Percentiles rank a stretch among this genome's conserved stretches.
Conservation (phyloP, 1,140 invertebrate genomes). For the Heterodera carotae region DNA sequence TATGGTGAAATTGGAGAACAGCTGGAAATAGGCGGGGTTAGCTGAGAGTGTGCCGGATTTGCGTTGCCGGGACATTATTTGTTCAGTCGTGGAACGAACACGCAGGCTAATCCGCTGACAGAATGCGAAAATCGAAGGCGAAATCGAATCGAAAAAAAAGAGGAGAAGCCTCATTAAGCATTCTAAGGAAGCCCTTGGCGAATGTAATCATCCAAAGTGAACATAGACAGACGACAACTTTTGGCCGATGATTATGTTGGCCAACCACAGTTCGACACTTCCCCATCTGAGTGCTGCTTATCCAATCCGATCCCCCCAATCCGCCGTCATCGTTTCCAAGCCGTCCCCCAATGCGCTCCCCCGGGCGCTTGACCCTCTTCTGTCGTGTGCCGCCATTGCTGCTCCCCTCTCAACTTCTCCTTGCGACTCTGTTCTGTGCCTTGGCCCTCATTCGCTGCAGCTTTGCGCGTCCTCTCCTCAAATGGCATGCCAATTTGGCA, state of each 20-base stretch:
- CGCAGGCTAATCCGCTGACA: background rate
- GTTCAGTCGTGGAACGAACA: background rate
- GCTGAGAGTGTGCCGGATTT: background rate
- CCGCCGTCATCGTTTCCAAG: background rate
- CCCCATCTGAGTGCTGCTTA: background rate
- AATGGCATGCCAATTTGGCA: background rate
- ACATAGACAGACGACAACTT: background rate
- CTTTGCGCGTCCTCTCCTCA: background rate
- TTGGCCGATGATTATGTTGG: background rate
- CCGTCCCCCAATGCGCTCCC: background rate
- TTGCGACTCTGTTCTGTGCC: background rate
- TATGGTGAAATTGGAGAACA: constrained; percentile 17
- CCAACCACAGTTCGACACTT: background rate
- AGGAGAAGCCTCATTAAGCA: background rate
- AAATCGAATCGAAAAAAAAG: background rate
- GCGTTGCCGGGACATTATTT: constrained; percentile 9
- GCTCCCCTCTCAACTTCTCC: background rate
- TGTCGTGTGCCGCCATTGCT: background rate
- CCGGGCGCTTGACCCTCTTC: background rate
- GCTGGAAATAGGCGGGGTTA: constrained; percentile 1
- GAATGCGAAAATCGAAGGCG: constrained; percentile 6
- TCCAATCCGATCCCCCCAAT: background rate
- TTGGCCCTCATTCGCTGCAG: background rate
- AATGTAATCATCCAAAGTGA: background rate
- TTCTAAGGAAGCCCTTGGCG: background rate